A percentile compares a stretch with the other conserved stretches of the same genome.
These are phyloP conservation scores for Malurus elegans DNA, from an alignment of 2,113 vertebrate genomes.

Conservation along the genomic window DNA sequence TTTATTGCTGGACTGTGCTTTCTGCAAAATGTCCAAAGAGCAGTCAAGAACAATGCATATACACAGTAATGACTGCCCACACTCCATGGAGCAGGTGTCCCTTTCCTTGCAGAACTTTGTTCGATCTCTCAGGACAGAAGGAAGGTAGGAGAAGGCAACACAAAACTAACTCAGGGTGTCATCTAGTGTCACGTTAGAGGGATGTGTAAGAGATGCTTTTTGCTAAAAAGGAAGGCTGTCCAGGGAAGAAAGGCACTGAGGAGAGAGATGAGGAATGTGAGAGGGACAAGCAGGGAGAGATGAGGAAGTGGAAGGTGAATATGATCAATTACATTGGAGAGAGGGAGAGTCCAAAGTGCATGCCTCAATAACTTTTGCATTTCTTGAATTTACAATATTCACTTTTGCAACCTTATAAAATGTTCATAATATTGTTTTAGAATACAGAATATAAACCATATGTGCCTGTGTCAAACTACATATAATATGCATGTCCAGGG, in stretches of 20 bases:
- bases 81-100: accelerated
- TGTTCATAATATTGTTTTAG: slow-evolving; percentile 58
- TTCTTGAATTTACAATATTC: slow-evolving; percentile 64
- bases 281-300: not conserved
- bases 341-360: slow-evolving; percentile 35
- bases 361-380: slow-evolving; percentile 56
- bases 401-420: slow-evolving; percentile 65
- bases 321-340: slow-evolving; percentile 24
- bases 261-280: not conserved
- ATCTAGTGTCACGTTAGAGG: not conserved
- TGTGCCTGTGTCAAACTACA: slow-evolving; percentile 53
- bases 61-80: not conserved
- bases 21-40: not conserved
- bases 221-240: not conserved
- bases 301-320: slow-evolving; percentile 36
- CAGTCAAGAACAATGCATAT: not conserved
- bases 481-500: slow-evolving; percentile 59
- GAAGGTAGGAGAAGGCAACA: not conserved
- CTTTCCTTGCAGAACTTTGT: not conserved
- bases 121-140: not conserved
- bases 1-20: not conserved
- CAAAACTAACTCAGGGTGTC: not conserved
- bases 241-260: not conserved
- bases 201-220: not conserved
- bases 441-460: slow-evolving; percentile 61